Evolutionary conservation across 2,113 vertebrate species (phyloP).

Genomic region (Trochalopteron elliotii): DNA sequence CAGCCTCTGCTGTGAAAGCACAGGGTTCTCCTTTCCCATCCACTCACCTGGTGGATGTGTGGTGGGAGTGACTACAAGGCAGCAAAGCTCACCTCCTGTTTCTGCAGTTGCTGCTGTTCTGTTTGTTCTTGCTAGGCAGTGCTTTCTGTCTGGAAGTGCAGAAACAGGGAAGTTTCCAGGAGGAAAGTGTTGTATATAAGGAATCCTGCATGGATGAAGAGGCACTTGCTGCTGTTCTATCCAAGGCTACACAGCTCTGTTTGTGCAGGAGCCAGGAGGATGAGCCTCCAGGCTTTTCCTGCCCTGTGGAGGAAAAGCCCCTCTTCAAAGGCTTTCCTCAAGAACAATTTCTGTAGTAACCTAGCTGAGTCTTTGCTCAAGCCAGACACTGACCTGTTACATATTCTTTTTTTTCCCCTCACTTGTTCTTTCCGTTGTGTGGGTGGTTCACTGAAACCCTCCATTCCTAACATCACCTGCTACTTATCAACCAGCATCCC

Average conservation of each 20-base stretch:
- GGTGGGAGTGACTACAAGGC: background rate
- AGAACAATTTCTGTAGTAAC: background rate
- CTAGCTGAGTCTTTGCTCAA: background rate
- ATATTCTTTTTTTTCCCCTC: background rate
- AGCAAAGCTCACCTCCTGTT: background rate
- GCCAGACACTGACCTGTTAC: background rate
- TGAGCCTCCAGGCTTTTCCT: background rate
- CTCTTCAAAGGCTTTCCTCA: background rate
- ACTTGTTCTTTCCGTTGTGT: background rate
- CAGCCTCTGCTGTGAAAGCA: background rate
- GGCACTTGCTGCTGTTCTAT: background rate
- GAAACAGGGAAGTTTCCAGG: background rate
- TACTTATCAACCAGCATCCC: background rate
- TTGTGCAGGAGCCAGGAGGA: background rate
- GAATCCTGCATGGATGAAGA: accelerated
- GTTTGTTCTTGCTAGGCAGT: background rate
- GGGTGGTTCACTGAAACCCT: background rate
- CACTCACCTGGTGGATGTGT: accelerated
- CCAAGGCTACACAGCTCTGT: background rate
- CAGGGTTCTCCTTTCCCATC: background rate
- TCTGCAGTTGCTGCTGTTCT: background rate
- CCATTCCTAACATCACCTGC: background rate
- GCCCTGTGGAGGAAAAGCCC: background rate
- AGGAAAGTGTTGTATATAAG: background rate
- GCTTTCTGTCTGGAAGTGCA: background rate